These are phyloP conservation scores for Spea hammondii DNA, from an alignment of 2,797 vertebrate genomes.

Conservation along the genomic window DNA sequence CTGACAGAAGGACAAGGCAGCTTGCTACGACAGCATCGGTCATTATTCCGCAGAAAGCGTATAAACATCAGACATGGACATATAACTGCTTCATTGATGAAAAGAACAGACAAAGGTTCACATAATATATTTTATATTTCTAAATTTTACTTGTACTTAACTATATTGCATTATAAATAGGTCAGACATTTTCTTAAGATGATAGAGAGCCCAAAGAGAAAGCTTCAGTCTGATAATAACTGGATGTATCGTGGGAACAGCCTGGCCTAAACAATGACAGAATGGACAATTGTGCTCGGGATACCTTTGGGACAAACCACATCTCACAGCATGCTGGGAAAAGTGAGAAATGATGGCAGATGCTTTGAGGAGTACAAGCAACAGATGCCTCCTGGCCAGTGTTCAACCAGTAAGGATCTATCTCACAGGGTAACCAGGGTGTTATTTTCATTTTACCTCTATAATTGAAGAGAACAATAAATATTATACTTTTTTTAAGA, in stretches of 20 bases:
- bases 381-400: conserved; percentile 83
- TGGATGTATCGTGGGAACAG: conserved; percentile 89
- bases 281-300: conserved; percentile 85
- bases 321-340: conserved; percentile 88
- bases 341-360: conserved; percentile 91
- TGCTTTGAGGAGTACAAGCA: conserved; percentile 81
- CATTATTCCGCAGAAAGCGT: conserved; percentile 58
- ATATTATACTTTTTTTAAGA: no score
- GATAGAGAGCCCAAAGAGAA: conserved; percentile 64
- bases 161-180: conserved; percentile 53
- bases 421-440: conserved; percentile 64
- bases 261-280: conserved; percentile 83
- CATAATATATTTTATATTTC: no score
- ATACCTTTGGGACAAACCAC: conserved; percentile 88
- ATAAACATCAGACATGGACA: conserved; percentile 58
- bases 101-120: no score
- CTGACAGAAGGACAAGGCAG: conserved; percentile 63
- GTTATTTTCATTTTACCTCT: conserved; percentile 59
- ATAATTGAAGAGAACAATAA: no score
- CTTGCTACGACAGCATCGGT: conserved; percentile 55
- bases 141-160: no score
- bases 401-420: conserved; percentile 71
- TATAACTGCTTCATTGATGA: no score
- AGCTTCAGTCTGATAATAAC: conserved; percentile 66
- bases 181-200: conserved; percentile 62